Conservation (phyloP, 2,888 invertebrate species). For the Nymphalis c-album region DNA sequence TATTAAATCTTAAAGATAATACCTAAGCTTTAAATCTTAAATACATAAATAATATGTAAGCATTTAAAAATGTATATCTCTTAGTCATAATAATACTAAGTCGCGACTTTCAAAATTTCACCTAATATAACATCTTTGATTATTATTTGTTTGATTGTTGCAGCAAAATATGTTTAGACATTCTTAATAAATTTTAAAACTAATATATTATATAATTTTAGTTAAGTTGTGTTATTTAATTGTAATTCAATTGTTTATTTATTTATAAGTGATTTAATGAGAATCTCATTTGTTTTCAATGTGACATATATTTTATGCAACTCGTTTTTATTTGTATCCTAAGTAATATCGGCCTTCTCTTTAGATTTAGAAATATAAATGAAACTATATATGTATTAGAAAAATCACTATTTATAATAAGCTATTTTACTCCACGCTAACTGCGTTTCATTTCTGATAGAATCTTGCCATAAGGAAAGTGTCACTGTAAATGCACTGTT, state of each 20-base stretch:
- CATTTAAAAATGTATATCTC: slow-evolving; percentile 18
- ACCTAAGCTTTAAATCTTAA: slow-evolving; percentile 28
- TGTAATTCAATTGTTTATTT: too few species aligned
- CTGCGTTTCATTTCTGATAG: slow-evolving; percentile 41
- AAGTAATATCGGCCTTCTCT: slow-evolving; percentile 69
- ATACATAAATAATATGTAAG: neutral
- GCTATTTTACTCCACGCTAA: slow-evolving; percentile 71
- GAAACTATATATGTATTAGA: slow-evolving; percentile 32
- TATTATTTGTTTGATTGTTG: too few species aligned
- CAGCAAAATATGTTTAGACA: too few species aligned
- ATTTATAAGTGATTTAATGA: too few species aligned
- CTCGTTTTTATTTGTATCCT: slow-evolving; percentile 47
- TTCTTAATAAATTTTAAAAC: too few species aligned
- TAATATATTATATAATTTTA: too few species aligned
- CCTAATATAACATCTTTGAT: too few species aligned
- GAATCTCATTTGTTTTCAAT: too few species aligned
- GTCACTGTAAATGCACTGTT: slow-evolving; percentile 76
- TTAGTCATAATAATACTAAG: slow-evolving; percentile 9
- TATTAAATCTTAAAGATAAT: slow-evolving; percentile 19
- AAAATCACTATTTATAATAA: slow-evolving; percentile 41
- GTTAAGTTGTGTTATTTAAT: neutral
- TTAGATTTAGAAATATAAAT: slow-evolving; percentile 42
- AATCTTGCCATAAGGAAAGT: slow-evolving; percentile 55
- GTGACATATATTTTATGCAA: neutral
- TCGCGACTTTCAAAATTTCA: neutral